phyloP scores from a whole-genome alignment of 2,113 vertebrate species.

The Mormoops blainvillei region DNA sequence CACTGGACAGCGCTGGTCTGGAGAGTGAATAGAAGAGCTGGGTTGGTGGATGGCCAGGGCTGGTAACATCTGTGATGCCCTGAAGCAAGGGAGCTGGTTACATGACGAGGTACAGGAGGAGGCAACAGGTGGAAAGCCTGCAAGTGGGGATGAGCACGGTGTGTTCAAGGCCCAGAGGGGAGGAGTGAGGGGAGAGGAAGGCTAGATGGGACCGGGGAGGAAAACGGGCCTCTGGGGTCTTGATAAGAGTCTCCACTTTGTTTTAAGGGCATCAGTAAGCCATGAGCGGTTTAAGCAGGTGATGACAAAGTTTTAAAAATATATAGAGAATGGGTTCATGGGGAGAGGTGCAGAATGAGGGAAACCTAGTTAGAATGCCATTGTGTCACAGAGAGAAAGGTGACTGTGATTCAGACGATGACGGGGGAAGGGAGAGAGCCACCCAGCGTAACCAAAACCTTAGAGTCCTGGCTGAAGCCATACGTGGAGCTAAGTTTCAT shows the following conservation, averaged over 20 bases:
- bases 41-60: not conserved
- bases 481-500: not conserved
- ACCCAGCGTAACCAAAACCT: not conserved
- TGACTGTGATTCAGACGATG: not conserved
- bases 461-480: not conserved
- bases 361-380: not conserved
- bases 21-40: not conserved
- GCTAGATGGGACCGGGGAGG: not conserved
- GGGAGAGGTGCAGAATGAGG: not conserved
- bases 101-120: too few relatives aligned
- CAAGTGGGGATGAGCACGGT: too few relatives aligned
- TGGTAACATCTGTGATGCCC: not conserved
- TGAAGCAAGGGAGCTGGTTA: not conserved
- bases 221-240: not conserved
- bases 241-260: not conserved
- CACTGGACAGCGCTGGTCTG: accelerated
- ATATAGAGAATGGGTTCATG: not conserved
- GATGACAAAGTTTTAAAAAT: not conserved
- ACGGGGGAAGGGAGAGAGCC: not conserved
- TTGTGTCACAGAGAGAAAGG: not conserved
- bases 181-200: not conserved
- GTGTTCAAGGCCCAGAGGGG: too few relatives aligned
- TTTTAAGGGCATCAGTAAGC: not conserved
- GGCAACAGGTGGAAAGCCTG: not conserved
- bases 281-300: not conserved